These are phyloP conservation scores for Neoarius graeffei DNA, from an alignment of 2,113 vertebrate genomes.

Conservation along the genomic window DNA sequence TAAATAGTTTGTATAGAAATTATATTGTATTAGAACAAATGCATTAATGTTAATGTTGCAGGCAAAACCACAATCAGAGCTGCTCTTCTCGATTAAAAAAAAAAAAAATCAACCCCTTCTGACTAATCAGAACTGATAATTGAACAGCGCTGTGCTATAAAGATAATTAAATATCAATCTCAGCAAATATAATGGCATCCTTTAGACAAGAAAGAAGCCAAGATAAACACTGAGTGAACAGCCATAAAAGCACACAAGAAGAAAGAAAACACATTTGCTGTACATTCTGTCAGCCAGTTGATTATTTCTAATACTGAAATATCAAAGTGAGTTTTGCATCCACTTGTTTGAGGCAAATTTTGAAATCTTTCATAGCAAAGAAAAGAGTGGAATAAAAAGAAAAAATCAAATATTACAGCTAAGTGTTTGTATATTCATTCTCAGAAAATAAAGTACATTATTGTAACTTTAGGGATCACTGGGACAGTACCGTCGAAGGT, in stretches of 20 bases:
- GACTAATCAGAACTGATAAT: too few species aligned
- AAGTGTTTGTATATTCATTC: not conserved
- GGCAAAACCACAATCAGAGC: too few species aligned
- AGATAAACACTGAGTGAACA: not conserved
- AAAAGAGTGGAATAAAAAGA: not conserved
- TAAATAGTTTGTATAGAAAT: too few species aligned
- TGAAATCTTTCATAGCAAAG: not conserved
- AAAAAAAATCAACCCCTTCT: too few species aligned
- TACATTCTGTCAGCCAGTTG: not conserved
- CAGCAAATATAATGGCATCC: not conserved
- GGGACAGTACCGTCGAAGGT: too few species aligned
- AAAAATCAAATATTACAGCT: not conserved
- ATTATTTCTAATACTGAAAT: not conserved
- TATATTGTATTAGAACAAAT: too few species aligned
- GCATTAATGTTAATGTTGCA: too few species aligned
- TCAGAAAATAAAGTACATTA: too few species aligned
- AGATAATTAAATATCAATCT: not conserved
- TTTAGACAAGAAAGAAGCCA: not conserved
- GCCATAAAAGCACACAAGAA: not conserved
- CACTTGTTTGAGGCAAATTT: not conserved
- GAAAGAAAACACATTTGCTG: not conserved
- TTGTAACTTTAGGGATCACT: too few species aligned
- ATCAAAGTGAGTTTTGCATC: not conserved
- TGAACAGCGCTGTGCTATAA: not conserved
- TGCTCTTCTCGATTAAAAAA: too few species aligned